Evolutionary conservation across 2,113 vertebrate species (phyloP).

Genomic region (Ursus arctos): DNA sequence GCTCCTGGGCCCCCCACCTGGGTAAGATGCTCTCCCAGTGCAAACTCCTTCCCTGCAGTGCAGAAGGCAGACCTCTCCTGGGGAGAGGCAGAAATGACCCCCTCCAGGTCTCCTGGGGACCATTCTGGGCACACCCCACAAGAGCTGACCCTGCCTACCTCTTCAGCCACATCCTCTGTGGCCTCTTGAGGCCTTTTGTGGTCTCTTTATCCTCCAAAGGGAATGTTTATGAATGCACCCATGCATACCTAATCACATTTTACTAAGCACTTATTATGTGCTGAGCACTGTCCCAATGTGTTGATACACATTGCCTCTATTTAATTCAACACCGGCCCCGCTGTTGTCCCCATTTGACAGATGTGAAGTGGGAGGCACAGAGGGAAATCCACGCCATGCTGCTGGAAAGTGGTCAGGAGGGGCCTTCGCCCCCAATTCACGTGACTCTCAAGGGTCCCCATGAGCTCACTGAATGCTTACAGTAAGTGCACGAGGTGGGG

Average conservation of each 20-base stretch:
- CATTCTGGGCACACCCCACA: background rate
- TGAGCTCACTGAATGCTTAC: background rate
- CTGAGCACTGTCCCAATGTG: background rate
- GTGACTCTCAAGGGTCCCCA: background rate
- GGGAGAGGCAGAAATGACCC: background rate
- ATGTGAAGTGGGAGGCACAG: accelerated
- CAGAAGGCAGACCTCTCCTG: background rate
- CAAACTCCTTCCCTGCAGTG: background rate
- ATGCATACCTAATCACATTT: background rate
- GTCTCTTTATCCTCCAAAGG: background rate
- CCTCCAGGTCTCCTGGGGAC: background rate
- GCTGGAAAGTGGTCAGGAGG: background rate
- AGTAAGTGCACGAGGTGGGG: accelerated
- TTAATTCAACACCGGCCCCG: too few species aligned
- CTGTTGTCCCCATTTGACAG: background rate
- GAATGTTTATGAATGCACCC: too few species aligned
- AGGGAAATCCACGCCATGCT: background rate
- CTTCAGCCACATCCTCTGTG: background rate
- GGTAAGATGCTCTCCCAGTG: background rate
- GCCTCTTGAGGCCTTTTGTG: background rate
- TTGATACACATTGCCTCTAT: background rate
- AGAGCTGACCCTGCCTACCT: background rate
- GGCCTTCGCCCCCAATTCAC: background rate
- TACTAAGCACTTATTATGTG: background rate
- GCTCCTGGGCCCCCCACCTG: background rate